Conservation (phyloP, 35 echinoderm and acorn worm species). For the Lytechinus pictus region DNA sequence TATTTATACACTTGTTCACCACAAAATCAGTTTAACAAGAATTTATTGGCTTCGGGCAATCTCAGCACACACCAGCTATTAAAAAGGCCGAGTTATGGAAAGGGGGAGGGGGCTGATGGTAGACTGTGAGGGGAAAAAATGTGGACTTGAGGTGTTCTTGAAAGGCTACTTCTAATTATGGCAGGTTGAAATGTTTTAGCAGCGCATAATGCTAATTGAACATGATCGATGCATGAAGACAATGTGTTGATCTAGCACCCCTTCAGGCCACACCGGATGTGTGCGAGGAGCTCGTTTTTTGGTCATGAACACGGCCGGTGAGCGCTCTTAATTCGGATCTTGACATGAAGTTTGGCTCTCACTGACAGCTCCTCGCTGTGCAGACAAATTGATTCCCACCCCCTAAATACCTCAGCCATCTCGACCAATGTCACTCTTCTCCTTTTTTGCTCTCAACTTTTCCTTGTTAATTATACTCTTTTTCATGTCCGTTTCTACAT, state of each 20-base stretch:
- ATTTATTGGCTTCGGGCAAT: background rate
- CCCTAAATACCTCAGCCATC: constrained; percentile 49
- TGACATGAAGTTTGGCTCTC: background rate
- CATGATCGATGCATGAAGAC: constrained; percentile 43
- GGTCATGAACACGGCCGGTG: constrained; percentile 16
- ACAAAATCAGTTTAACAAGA: background rate
- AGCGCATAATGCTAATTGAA: constrained; percentile 44
- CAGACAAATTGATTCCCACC: constrained; percentile 57
- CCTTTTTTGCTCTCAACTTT: background rate
- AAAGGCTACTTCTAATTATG: constrained; percentile 30
- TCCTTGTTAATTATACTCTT: background rate
- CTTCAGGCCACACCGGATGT: constrained; percentile 48
- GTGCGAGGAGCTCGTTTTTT: constrained; percentile 6
- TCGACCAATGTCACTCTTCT: constrained; percentile 35
- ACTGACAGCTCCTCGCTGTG: constrained; percentile 43
- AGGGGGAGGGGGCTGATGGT: background rate
- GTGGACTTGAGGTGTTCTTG: background rate
- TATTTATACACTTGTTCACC: background rate
- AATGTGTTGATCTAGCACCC: constrained; percentile 55
- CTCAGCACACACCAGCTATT: background rate
- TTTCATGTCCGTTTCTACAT: background rate
- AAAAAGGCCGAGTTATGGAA: background rate
- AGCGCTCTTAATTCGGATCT: background rate
- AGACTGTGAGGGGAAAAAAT: background rate
- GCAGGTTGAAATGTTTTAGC: constrained; percentile 42